A percentile compares a stretch with the other conserved stretches of the same genome.
These are phyloP conservation scores for Myopa tessellatipennis DNA, from an alignment of 2,888 invertebrate species.

Conservation along the genomic window DNA sequence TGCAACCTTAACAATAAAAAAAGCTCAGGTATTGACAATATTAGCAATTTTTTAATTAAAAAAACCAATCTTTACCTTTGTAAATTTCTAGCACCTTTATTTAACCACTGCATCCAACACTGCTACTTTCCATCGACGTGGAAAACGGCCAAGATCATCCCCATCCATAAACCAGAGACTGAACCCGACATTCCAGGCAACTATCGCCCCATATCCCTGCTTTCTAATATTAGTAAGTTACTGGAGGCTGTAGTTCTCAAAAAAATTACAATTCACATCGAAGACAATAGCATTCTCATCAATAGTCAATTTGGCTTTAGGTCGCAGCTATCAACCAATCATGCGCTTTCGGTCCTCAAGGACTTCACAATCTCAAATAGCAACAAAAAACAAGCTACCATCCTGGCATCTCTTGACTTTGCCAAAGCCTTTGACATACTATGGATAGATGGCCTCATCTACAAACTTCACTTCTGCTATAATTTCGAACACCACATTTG, in stretches of 20 bases:
- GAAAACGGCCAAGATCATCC: not conserved
- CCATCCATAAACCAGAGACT: not conserved
- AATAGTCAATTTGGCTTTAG: not conserved
- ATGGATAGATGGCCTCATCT: slow-evolving; percentile 1
- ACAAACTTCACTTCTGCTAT: not conserved
- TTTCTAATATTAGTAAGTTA: not conserved
- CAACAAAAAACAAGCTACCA: not conserved
- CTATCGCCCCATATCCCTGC: not conserved
- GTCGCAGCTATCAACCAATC: not conserved
- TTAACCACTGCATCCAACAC: not conserved
- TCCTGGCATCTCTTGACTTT: not conserved
- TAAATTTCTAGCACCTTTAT: not conserved
- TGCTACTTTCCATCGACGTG: not conserved
- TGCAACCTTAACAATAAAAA: not conserved
- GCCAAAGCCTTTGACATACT: not conserved
- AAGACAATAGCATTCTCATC: not conserved
- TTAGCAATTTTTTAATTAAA: not conserved
- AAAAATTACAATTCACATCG: not conserved
- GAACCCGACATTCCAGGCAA: not conserved
- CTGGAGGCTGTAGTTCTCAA: not conserved
- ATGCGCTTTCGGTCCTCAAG: not conserved
- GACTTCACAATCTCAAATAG: not conserved
- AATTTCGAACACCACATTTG: not conserved
- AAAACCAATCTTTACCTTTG: not conserved
- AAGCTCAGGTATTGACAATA: not conserved